These are phyloP conservation scores for Hyalella azteca DNA, from an alignment of 2,888 invertebrate genomes.

Conservation along the genomic window DNA sequence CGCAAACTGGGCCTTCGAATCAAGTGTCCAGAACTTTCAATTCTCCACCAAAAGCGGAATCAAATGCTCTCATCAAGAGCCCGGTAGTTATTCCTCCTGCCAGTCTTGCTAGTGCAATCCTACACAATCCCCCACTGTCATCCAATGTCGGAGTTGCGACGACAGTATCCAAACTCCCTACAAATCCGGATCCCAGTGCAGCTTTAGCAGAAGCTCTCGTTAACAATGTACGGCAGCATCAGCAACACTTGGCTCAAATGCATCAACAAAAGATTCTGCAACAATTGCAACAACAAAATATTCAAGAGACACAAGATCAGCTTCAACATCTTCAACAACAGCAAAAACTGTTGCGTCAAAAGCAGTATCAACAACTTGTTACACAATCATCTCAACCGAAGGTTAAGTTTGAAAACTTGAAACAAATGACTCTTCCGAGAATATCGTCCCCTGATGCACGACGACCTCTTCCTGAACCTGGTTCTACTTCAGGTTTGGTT, in stretches of 20 bases:
- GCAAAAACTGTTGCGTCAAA: neutral
- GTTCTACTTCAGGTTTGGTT: neutral
- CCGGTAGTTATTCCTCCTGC: neutral
- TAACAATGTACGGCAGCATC: neutral
- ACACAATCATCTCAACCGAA: constrained; percentile 12
- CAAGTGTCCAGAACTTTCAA: neutral
- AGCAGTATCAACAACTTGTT: neutral
- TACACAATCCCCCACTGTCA: neutral
- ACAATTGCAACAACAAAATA: constrained; percentile 19
- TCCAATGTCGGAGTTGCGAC: neutral
- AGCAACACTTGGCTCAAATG: constrained; percentile 8
- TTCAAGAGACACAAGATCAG: constrained; percentile 16
- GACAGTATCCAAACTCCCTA: neutral
- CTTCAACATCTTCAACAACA: neutral
- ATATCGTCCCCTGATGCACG: neutral
- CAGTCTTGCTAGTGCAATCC: neutral
- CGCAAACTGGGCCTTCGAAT: neutral
- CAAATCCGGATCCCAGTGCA: neutral
- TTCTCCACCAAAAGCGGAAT: neutral
- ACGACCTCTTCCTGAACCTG: neutral
- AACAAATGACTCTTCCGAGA: neutral
- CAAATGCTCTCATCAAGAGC: neutral
- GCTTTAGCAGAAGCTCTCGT: neutral
- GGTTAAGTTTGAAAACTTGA: neutral
- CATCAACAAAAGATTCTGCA: constrained; percentile 13